These are phyloP conservation scores for Spheniscus mendiculus DNA, from an alignment of 2,113 vertebrate genomes.

Conservation along the genomic window DNA sequence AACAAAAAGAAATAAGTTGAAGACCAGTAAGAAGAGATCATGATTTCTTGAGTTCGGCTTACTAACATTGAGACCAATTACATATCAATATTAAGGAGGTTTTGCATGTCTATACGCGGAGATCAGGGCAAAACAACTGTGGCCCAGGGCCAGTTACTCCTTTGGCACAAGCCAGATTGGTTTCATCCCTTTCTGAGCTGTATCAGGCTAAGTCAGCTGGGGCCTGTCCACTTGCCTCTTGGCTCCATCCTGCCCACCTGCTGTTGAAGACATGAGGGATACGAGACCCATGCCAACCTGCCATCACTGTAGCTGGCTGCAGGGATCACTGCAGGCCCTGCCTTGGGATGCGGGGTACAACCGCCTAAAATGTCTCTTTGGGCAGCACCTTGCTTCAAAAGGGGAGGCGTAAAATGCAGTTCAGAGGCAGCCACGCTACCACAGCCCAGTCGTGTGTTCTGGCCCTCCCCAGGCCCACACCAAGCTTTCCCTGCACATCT, in stretches of 20 bases:
- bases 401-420: background rate
- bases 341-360: background rate
- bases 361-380: background rate
- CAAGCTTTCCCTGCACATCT: background rate
- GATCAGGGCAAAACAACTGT: background rate
- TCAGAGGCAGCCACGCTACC: background rate
- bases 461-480: background rate
- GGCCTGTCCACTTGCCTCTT: background rate
- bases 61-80: background rate
- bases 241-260: background rate
- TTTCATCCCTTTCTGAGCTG: background rate
- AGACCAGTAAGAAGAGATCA: background rate
- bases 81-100: background rate
- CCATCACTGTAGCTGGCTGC: background rate
- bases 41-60: background rate
- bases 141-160: background rate
- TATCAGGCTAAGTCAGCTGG: background rate
- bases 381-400: background rate
- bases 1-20: background rate
- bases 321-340: background rate
- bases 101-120: background rate
- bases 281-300: rapidly evolving
- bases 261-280: background rate
- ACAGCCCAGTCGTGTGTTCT: background rate
- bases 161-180: background rate